phyloP scores from a whole-genome alignment of 2,888 invertebrate genomes.

The Linyphia triangularis region DNA sequence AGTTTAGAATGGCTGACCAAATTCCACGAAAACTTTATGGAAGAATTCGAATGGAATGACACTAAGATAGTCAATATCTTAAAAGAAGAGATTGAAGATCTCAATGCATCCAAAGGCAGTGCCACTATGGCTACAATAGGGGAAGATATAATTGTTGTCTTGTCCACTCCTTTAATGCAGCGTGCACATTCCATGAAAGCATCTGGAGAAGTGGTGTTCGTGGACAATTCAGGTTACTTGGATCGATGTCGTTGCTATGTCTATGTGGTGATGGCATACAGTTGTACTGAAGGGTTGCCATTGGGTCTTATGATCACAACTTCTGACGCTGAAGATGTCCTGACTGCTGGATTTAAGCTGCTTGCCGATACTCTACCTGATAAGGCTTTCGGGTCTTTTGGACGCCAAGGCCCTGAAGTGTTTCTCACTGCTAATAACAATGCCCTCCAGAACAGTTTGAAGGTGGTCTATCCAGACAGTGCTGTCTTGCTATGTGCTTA shows the following conservation, averaged over 20 bases:
- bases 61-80: constrained; percentile 52
- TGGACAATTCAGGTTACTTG: constrained; percentile 65
- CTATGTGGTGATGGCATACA: constrained; percentile 67
- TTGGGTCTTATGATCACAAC: constrained; percentile 63
- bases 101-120: constrained; percentile 67
- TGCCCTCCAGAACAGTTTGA: constrained; percentile 55
- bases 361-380: constrained; percentile 67
- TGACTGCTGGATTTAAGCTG: constrained; percentile 64
- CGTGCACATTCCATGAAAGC: constrained; percentile 70
- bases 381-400: constrained; percentile 68
- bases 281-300: constrained; percentile 67
- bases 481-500: constrained; percentile 69
- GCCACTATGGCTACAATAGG: constrained; percentile 43
- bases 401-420: constrained; percentile 64
- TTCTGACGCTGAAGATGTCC: constrained; percentile 50
- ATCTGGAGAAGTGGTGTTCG: constrained; percentile 70
- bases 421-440: constrained; percentile 69
- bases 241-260: constrained; percentile 63
- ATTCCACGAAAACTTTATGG: constrained; percentile 40
- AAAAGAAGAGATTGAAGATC: constrained; percentile 63
- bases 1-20: constrained; percentile 49
- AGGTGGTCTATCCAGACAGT: constrained; percentile 64
- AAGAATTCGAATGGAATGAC: constrained; percentile 64
- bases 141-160: constrained; percentile 55
- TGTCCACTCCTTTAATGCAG: constrained; percentile 65